Evolutionary conservation across 2,797 vertebrate species (phyloP), one percentile per base, ranked within the genome.

Genomic region (Hirundo rustica): DNA sequence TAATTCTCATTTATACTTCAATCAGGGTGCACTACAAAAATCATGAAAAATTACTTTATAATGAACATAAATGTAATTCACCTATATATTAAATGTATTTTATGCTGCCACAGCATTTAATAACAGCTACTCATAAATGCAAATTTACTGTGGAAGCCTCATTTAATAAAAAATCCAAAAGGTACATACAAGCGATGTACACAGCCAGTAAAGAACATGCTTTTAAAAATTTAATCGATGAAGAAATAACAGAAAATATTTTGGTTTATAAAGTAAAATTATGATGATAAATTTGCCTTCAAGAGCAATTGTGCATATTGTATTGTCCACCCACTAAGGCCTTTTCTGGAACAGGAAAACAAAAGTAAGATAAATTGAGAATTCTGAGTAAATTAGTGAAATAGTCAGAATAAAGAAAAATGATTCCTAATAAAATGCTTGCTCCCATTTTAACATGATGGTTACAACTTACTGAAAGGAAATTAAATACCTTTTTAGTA

Each of bases 401-500:
- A 90, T 2, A 78, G 30, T 5, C 13, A 81, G 34, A 83, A 55
- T 48, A 92, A 81, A 76, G 75, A 55, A 58, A 71, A 72, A 67
- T 2, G 53, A 62, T 34, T 47, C 1, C 18, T 40, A 53, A 30
- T 72, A 50, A 75, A 82, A 81, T 66, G 71, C 9, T 71, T 73
- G 2, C 3, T 50, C 10, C n/a, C 81, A 65, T 70, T 47, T 75
- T 47, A 74, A 89, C 11, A 20, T 12, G 8, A 53, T 34, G 8
- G 34, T 95, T 60, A 62, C 29, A 53, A 65, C 47, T 45, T 64
- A 51, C 44, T 44, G 25, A 38, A 95, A 79, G 91, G 14, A 83
- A 47, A 73, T 27, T 0, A 80, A 92, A 93, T 97, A 98, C 98
- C 98, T 98, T 97, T 96, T 97, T 98, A 70, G 94, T 98, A 89